Evolutionary conservation across 2,797 vertebrate genomes (phyloP).

Genomic region (Smutsia temminckii): DNA sequence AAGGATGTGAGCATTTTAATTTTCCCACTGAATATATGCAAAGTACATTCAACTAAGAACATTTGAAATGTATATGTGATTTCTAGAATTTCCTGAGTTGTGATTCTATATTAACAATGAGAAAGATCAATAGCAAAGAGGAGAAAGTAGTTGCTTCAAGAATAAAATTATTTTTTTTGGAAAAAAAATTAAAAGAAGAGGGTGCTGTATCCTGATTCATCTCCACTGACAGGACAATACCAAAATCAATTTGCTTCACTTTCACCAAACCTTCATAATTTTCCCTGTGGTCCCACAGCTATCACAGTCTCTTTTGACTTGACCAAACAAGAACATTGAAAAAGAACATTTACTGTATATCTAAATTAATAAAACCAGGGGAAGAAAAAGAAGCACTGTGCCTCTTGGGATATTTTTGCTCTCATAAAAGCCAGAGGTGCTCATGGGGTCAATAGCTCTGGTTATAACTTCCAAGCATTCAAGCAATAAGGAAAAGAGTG

Average conservation of each 20-base stretch:
- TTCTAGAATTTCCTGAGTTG: constrained; percentile 23
- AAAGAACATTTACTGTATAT: not conserved
- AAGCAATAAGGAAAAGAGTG: constrained; percentile 64
- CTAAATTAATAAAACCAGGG: constrained; percentile 65
- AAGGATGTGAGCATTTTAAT: not conserved
- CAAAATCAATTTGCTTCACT: constrained; percentile 31
- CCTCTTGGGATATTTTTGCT: constrained; percentile 67
- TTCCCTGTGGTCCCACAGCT: constrained; percentile 20
- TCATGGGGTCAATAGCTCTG: constrained; percentile 60
- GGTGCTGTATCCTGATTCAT: constrained; percentile 40
- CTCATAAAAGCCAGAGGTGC: constrained; percentile 61
- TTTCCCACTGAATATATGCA: not conserved
- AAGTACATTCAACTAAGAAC: constrained; percentile 20
- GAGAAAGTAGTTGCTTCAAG: not conserved
- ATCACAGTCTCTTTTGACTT: constrained; percentile 55
- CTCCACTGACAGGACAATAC: not conserved
- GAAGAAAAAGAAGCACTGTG: not conserved
- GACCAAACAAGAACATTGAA: constrained; percentile 60
- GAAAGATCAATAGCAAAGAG: not conserved
- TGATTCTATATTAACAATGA: not conserved
- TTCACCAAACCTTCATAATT: constrained; percentile 20
- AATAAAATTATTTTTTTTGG: not conserved
- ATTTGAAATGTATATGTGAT: not conserved
- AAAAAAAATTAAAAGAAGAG: not conserved
- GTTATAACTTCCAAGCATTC: constrained; percentile 59